Conservation (phyloP, 2,888 invertebrate genomes). For the Platerodrilus igneus region DNA sequence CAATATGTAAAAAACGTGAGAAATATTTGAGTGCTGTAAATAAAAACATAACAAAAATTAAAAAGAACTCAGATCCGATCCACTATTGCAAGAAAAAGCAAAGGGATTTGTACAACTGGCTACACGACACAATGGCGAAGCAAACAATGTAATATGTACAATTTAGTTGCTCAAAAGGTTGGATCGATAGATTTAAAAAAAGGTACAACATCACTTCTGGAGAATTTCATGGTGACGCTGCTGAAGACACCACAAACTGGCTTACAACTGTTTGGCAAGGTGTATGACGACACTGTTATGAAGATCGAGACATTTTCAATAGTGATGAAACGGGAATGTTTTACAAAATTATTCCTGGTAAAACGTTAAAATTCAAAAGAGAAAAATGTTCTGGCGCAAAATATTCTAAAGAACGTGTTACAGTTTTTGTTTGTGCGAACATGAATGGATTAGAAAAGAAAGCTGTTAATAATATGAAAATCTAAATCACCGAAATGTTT, state of each 20-base stretch:
- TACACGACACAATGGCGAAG: too few relatives aligned
- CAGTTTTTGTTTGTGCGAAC: conserved; percentile 30
- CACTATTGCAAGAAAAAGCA: too few relatives aligned
- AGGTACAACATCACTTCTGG: conserved; percentile 32
- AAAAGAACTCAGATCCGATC: too few relatives aligned
- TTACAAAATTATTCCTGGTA: conserved; percentile 19
- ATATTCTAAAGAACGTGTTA: conserved; percentile 29
- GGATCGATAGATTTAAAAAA: conserved; percentile 31
- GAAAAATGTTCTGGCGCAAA: conserved; percentile 28
- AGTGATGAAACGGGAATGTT: conserved; percentile 22
- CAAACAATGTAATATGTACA: too few relatives aligned
- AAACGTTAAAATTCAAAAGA: conserved; percentile 25
- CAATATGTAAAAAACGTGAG: too few relatives aligned
- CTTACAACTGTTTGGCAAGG: conserved; percentile 17
- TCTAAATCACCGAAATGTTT: conserved; percentile 31
- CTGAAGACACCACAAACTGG: conserved; percentile 28
- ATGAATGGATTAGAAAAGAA: conserved; percentile 30
- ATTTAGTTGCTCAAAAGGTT: conserved; percentile 9
- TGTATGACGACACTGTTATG: conserved; percentile 13
- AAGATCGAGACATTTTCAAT: conserved; percentile 20
- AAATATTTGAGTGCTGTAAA: too few relatives aligned
- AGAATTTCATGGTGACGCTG: conserved; percentile 33
- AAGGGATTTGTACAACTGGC: too few relatives aligned
- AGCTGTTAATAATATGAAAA: conserved; percentile 31
- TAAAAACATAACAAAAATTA: too few relatives aligned